Percentiles rank a stretch among this genome's conserved stretches.
These are phyloP conservation scores for Salvator merianae DNA, from an alignment of 2,113 vertebrate species.

Conservation along the genomic window DNA sequence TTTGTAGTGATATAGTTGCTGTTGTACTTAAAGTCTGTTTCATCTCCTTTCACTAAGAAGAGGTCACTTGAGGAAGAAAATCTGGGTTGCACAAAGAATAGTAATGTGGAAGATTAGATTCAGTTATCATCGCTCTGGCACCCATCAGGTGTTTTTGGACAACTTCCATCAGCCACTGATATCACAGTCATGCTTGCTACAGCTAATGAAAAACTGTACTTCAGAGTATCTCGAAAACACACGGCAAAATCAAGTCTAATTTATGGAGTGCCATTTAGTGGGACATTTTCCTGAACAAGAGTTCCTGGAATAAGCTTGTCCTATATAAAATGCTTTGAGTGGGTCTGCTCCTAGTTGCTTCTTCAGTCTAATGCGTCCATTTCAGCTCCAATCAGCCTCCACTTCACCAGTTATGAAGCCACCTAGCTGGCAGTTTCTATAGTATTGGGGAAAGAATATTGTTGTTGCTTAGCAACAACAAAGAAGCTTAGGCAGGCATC, in stretches of 20 bases:
- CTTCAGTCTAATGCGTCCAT: neutral
- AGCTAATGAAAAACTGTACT: too few species aligned
- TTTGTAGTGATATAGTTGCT: neutral
- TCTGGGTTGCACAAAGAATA: neutral
- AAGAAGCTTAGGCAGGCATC: neutral
- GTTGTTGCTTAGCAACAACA: neutral
- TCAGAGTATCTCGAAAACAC: too few species aligned
- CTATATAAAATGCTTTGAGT: neutral
- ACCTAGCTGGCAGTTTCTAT: too few species aligned
- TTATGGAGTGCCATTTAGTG: neutral
- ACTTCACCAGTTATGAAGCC: neutral
- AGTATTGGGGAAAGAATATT: neutral
- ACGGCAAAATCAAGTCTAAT: neutral
- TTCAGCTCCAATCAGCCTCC: neutral
- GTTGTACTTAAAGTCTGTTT: neutral
- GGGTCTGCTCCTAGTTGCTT: neutral
- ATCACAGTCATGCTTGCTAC: too few species aligned
- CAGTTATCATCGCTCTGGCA: too few species aligned
- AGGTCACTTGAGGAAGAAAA: neutral
- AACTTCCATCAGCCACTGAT: too few species aligned
- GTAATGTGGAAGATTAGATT: neutral
- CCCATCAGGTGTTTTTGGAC: too few species aligned
- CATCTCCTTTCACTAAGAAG: neutral
- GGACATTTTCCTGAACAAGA: neutral
- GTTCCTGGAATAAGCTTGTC: neutral